Percentiles rank a stretch among this genome's conserved stretches.
These are phyloP conservation scores for Phalloptychus januarius DNA, from an alignment of 2,797 vertebrate genomes.

Conservation along the genomic window DNA sequence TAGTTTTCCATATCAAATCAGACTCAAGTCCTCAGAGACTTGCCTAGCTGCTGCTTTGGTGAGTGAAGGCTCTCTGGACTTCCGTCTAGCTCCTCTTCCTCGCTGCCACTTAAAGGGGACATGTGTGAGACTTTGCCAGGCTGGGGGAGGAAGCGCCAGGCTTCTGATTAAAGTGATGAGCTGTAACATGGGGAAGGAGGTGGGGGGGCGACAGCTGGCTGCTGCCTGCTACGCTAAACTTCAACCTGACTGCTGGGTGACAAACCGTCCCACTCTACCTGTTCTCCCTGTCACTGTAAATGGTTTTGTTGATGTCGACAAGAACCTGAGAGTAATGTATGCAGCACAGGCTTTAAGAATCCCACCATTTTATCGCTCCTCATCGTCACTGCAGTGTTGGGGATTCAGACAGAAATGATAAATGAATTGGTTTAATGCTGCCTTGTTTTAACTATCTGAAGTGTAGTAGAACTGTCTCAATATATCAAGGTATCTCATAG, in stretches of 20 bases:
- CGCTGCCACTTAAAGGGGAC: constrained; percentile 58
- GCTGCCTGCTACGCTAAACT: constrained; percentile 41
- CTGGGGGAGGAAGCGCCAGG: constrained; percentile 47
- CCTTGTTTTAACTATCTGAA: background rate
- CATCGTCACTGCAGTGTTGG: background rate
- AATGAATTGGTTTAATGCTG: background rate
- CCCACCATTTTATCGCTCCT: background rate
- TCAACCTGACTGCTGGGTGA: constrained; percentile 44
- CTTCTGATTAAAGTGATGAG: constrained; percentile 68
- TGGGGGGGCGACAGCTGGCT: constrained; percentile 34
- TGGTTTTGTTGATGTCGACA: constrained; percentile 47
- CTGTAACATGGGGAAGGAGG: constrained; percentile 47
- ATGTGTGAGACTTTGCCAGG: constrained; percentile 51
- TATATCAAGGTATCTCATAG: too few species aligned
- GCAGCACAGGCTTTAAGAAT: background rate
- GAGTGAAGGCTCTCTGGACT: constrained; percentile 45
- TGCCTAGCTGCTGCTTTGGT: constrained; percentile 29
- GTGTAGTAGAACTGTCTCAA: background rate
- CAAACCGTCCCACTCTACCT: constrained; percentile 49
- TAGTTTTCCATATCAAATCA: constrained; percentile 42
- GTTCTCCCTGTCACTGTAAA: constrained; percentile 48
- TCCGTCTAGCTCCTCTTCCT: constrained; percentile 47
- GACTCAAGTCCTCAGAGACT: constrained; percentile 46
- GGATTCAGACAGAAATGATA: background rate
- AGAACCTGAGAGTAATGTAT: constrained; percentile 1